Evolutionary conservation across 2,888 invertebrate genomes (phyloP).

Genomic region (Oxystoma pomonae): DNA sequence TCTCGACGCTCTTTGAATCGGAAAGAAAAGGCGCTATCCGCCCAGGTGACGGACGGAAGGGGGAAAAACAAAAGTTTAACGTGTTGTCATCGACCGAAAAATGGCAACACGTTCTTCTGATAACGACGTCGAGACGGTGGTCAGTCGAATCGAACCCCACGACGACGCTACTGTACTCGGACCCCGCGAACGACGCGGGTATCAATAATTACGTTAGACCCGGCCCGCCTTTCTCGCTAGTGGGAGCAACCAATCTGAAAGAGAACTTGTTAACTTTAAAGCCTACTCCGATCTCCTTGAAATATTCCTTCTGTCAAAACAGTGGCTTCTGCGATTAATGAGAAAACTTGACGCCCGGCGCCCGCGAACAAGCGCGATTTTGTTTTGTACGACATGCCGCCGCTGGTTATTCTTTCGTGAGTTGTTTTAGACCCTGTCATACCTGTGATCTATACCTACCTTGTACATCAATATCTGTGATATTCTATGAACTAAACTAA

Average conservation of each 20-base stretch:
- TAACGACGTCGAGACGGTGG: slow-evolving; percentile 44
- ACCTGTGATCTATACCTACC: too few species aligned
- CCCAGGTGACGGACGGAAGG: not conserved
- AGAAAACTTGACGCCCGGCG: not conserved
- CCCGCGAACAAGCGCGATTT: not conserved
- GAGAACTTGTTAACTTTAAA: slow-evolving; percentile 47
- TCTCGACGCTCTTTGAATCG: slow-evolving; percentile 13
- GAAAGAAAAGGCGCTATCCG: not conserved
- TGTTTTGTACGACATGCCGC: not conserved
- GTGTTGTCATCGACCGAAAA: slow-evolving; percentile 44
- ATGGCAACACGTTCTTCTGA: slow-evolving; percentile 54
- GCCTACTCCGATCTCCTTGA: slow-evolving; percentile 42
- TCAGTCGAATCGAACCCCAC: slow-evolving; percentile 16
- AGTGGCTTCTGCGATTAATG: slow-evolving; percentile 42
- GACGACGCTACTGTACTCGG: not conserved
- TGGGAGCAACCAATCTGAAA: slow-evolving; percentile 49
- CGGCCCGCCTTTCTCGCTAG: slow-evolving; percentile 45
- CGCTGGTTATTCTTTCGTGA: too few species aligned
- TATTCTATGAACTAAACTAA: too few species aligned
- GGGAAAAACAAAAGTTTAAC: slow-evolving; percentile 43
- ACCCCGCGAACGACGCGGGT: slow-evolving; percentile 23
- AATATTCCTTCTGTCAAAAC: slow-evolving; percentile 50
- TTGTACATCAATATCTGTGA: too few species aligned
- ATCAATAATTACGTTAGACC: slow-evolving; percentile 55
- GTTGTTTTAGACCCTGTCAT: too few species aligned